Conservation (phyloP, 2,888 invertebrate genomes). For the Epistrophe eligans region DNA sequence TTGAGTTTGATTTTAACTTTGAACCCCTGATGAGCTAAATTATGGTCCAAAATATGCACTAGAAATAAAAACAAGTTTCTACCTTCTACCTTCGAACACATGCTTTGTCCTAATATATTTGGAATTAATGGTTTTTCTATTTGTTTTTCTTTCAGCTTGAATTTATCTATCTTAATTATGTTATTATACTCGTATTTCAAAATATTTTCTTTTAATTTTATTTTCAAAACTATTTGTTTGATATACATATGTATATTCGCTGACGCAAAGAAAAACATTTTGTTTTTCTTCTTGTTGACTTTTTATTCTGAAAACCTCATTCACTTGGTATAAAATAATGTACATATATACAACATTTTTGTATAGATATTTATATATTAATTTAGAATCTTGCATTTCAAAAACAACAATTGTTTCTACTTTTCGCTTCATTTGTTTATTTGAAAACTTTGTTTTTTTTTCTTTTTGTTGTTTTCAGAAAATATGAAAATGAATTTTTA, state of each 20-base stretch:
- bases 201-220: constrained; percentile 6
- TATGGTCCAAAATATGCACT: too few species aligned
- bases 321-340: neutral
- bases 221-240: constrained; percentile 1
- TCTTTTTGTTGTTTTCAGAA: neutral
- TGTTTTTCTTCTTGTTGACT: neutral
- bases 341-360: neutral
- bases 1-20: too few species aligned
- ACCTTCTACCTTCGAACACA: too few species aligned
- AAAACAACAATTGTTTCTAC: constrained; percentile 1
- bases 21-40: too few species aligned
- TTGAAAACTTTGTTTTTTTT: neutral
- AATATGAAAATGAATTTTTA: constrained; percentile 10
- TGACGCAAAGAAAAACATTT: neutral
- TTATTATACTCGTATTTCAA: neutral
- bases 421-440: neutral
- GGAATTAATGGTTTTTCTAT: too few species aligned
- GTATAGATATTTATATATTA: neutral
- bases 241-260: too few species aligned
- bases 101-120: too few species aligned
- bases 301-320: constrained; percentile 13
- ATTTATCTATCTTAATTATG: neutral
- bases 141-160: neutral
- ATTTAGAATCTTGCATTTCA: neutral
- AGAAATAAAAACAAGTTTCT: too few species aligned